These are phyloP conservation scores for Buteo buteo DNA, from an alignment of 2,113 vertebrate species.

Conservation along the genomic window DNA sequence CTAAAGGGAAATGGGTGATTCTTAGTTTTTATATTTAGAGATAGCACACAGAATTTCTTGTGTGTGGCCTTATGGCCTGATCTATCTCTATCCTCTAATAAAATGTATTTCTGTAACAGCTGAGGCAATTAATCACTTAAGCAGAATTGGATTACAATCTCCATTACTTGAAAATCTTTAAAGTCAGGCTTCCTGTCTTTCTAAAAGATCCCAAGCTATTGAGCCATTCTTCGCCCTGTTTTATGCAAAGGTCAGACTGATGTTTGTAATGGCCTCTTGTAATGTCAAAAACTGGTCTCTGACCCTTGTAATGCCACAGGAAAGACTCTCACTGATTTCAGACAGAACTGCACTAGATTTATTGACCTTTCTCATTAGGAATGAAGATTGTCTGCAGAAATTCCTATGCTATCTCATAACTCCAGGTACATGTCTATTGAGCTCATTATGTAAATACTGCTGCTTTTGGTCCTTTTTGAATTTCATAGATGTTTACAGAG, in stretches of 20 bases:
- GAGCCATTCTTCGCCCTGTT: slow-evolving; percentile 26
- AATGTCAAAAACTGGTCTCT: slow-evolving; percentile 20
- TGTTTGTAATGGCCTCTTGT: not conserved
- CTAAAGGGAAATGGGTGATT: not conserved
- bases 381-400: slow-evolving; percentile 6
- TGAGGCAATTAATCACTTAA: slow-evolving; percentile 56
- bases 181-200: slow-evolving; percentile 16
- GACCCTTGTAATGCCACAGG: slow-evolving; percentile 24
- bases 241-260: slow-evolving; percentile 49
- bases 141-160: slow-evolving; percentile 48
- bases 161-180: slow-evolving; percentile 51
- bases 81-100: slow-evolving; percentile 30
- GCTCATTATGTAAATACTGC: not conserved
- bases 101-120: slow-evolving; percentile 50
- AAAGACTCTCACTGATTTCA: not conserved
- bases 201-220: slow-evolving; percentile 16
- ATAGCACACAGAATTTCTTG: not conserved
- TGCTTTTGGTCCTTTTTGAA: not conserved
- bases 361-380: slow-evolving; percentile 11
- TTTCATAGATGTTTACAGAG: not conserved
- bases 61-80: not conserved
- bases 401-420: not conserved
- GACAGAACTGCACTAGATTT: not conserved
- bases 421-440: not conserved
- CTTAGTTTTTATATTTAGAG: not conserved